These are phyloP conservation scores for Sphaerodactylus townsendi DNA, from an alignment of 2,113 vertebrate genomes.

Conservation along the genomic window DNA sequence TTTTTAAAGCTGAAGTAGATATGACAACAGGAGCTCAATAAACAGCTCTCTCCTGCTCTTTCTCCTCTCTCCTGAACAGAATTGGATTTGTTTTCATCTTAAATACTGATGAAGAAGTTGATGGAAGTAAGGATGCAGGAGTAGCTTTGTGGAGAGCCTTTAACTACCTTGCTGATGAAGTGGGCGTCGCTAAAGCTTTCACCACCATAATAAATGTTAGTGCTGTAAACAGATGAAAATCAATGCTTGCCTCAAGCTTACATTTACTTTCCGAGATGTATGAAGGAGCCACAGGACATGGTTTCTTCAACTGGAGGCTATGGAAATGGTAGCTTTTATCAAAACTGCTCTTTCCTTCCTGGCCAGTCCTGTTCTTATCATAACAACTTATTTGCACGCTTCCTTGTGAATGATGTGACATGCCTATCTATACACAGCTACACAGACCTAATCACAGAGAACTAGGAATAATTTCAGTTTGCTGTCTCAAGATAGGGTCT, in stretches of 20 bases:
- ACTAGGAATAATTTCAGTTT: background rate
- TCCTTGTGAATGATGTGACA: background rate
- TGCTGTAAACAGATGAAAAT: slow-evolving; percentile 52
- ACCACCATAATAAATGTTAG: slow-evolving; percentile 84
- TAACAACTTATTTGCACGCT: background rate
- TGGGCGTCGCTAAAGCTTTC: slow-evolving; percentile 85
- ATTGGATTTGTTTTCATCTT: slow-evolving; percentile 96
- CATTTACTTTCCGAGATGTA: background rate
- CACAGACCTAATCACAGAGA: background rate
- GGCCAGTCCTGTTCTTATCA: background rate
- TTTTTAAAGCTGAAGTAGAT: no score
- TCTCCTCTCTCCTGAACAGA: slow-evolving; percentile 70
- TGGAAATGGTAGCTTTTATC: background rate
- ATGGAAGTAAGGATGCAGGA: slow-evolving; percentile 85
- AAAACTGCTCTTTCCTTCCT: background rate
- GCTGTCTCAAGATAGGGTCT: background rate
- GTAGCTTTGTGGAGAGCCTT: slow-evolving; percentile 89
- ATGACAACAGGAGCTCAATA: no score
- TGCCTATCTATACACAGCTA: background rate
- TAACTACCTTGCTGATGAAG: slow-evolving; percentile 88
- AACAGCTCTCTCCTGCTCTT: no score
- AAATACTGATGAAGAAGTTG: slow-evolving; percentile 82
- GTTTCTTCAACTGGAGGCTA: background rate
- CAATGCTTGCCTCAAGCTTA: background rate
- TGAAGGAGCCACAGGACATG: background rate